Percentiles rank a stretch among this genome's conserved stretches.
phyloP scores from a whole-genome alignment of 2,888 invertebrate genomes.

The Allophyes oxyacanthae region DNA sequence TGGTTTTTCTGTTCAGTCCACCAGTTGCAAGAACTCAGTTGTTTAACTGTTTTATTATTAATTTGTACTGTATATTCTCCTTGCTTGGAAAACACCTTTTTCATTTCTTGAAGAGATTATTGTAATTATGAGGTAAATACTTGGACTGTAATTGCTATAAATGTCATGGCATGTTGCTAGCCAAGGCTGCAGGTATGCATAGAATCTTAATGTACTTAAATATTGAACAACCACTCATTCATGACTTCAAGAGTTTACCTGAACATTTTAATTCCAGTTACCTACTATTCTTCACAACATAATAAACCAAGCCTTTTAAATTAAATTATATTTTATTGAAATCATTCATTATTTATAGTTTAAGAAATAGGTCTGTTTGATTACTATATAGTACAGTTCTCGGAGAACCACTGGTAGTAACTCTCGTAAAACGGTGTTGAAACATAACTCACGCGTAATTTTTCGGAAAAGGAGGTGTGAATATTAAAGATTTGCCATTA shows the following conservation, averaged over 20 bases:
- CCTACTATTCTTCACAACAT: conserved; percentile 9
- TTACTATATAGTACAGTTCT: too few relatives aligned
- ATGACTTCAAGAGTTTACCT: conserved; percentile 36
- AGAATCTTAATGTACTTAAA: conserved; percentile 39
- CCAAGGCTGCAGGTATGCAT: conserved; percentile 30
- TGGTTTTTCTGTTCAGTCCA: conserved; percentile 10
- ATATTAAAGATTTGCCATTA: too few relatives aligned
- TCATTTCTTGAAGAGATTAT: conserved; percentile 16
- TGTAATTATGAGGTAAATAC: conserved; percentile 27
- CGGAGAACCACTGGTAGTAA: too few relatives aligned
- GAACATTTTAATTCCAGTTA: conserved; percentile 43
- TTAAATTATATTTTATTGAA: conserved; percentile 4
- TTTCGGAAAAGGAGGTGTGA: too few relatives aligned
- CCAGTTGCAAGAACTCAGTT: conserved; percentile 9
- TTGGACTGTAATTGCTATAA: conserved; percentile 5
- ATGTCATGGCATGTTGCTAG: conserved; percentile 9
- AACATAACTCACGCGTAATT: too few relatives aligned
- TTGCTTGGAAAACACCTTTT: conserved; percentile 12
- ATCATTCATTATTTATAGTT: neutral
- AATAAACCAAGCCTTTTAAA: conserved; percentile 3
- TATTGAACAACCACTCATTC: conserved; percentile 37
- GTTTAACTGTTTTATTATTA: conserved; percentile 28
- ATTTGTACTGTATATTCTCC: conserved; percentile 12
- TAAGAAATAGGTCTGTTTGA: too few relatives aligned
- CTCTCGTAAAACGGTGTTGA: too few relatives aligned